Evolutionary conservation across 2,888 invertebrate species (phyloP), one percentile per base, ranked within the genome.

Genomic region (Thymelicus lineola): DNA sequence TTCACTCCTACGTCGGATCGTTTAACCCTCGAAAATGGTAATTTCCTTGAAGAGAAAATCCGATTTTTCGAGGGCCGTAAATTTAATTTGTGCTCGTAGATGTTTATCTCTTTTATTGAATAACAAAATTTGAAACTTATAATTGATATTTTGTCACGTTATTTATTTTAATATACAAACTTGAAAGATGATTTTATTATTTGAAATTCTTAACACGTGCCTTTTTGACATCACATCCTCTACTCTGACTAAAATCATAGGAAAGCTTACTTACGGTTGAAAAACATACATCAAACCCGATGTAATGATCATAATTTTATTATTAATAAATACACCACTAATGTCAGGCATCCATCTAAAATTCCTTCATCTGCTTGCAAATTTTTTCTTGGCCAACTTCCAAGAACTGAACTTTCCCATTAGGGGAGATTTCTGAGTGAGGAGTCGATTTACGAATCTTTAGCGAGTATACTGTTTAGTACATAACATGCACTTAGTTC

Each of bases 401-500:
- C 76, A 76, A 42, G 12, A 12, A 72, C 65, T 67, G 61, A 75
- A 74, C 74, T 75, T 73, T 71, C 69, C 75, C 72, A 75, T 75
- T 76, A 75, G 70, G 71, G 63, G 67, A 64, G 73, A 72, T 15
- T 50, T 50, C 48, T 28, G 28, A 9, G 7, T 42, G 28, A 42
- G 38, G 20, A 12, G 48, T 36, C 36, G 59, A 66, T 66, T 48
- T 17, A 14, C 14, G 48, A 59, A 48, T 57, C 57, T 66, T 59
- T 38, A 36, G 20, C 59, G 7, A 48, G 59, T 12, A 42, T 42
- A 42, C 35, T 59, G 12, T 59, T 66, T 14, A 46, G 66, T 46
- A 58, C 36, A 48, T 36, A 20, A 59, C 46, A n/a, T 46, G 50
- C 50, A 59, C 66, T 66, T 55, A 64, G 63, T 63, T 36, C 7